These are phyloP conservation scores for Palythoa caribaeorum DNA, from an alignment of 92 coral and sea anemone species.

Conservation along the genomic window DNA sequence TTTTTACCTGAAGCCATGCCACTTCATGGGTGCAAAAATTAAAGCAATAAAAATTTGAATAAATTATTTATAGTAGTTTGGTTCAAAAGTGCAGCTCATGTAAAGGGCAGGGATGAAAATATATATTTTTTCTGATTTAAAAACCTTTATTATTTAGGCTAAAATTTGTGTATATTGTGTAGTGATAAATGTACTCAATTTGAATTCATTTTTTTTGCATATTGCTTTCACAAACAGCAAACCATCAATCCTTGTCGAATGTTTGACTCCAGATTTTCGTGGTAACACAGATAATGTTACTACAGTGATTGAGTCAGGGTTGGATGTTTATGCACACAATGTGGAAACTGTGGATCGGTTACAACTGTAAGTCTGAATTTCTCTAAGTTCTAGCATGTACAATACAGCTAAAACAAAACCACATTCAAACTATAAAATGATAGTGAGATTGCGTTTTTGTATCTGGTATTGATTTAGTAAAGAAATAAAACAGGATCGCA, in stretches of 20 bases:
- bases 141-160: not conserved
- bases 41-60: too few species aligned
- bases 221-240: slow-evolving; percentile 56
- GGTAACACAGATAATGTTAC: slow-evolving; percentile 85
- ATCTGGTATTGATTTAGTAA: not conserved
- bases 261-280: slow-evolving; percentile 97
- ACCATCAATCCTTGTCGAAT: slow-evolving; percentile 93
- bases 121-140: too few species aligned
- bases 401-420: too few species aligned
- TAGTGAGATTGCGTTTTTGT: not conserved
- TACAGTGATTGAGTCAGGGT: slow-evolving; percentile 82
- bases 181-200: not conserved
- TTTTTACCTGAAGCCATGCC: too few species aligned
- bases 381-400: not conserved
- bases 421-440: too few species aligned
- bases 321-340: slow-evolving; percentile 97
- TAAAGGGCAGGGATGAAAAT: too few species aligned
- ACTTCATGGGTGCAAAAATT: too few species aligned
- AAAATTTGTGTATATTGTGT: not conserved
- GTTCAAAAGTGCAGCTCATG: too few species aligned
- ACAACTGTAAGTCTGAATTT: slow-evolving; percentile 82
- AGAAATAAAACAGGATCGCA: not conserved
- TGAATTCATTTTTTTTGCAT: not conserved
- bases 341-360: slow-evolving; percentile 95
- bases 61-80: too few species aligned